Conservation (phyloP, 2,797 vertebrate species). For the Lates japonicus region DNA sequence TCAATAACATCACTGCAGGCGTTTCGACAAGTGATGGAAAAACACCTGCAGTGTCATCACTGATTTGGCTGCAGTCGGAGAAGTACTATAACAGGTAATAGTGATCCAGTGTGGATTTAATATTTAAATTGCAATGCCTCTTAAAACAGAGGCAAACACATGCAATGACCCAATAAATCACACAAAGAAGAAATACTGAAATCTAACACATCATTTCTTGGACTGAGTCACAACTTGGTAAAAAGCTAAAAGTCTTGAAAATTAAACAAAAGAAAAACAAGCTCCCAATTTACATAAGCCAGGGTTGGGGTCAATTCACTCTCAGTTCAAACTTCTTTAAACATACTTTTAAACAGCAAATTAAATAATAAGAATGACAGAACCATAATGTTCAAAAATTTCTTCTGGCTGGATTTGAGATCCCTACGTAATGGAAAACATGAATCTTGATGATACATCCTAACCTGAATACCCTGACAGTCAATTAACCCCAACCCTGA, state of each 20-base stretch:
- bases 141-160: constrained; percentile 81
- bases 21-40: neutral
- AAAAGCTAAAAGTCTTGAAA: constrained; percentile 29
- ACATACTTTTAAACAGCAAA: constrained; percentile 39
- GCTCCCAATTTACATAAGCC: neutral
- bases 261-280: constrained; percentile 6
- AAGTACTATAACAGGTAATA: neutral
- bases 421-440: neutral
- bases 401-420: constrained; percentile 12
- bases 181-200: constrained; percentile 32
- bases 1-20: neutral
- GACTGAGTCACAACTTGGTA: constrained; percentile 34
- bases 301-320: neutral
- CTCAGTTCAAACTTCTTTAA: constrained; percentile 27
- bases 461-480: constrained; percentile 5
- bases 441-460: neutral
- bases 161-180: constrained; percentile 40
- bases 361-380: constrained; percentile 20
- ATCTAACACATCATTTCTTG: constrained; percentile 18
- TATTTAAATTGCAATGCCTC: constrained; percentile 61
- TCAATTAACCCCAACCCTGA: constrained; percentile 17
- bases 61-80: neutral
- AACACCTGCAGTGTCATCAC: neutral
- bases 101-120: constrained; percentile 37
- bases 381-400: neutral